phyloP scores from a whole-genome alignment of 1,140 invertebrate species.

The Stegodyphus mimosarum region DNA sequence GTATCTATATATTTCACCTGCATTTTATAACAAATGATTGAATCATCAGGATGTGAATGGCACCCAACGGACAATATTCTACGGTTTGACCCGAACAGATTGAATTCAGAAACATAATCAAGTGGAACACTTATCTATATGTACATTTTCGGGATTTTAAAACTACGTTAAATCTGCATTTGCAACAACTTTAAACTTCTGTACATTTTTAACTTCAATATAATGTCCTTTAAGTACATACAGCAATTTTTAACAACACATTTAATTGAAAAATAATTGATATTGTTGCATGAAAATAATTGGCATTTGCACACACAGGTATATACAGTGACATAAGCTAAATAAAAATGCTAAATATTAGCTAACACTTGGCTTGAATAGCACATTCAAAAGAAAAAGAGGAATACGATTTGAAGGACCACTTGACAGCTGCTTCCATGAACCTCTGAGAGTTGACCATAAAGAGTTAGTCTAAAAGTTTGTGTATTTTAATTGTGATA shows the following conservation, averaged over 20 bases:
- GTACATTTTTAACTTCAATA: neutral
- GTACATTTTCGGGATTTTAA: conserved; percentile 2
- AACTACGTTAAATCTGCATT: neutral
- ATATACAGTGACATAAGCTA: conserved; percentile 25
- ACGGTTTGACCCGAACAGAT: too few species aligned
- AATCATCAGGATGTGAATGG: too few species aligned
- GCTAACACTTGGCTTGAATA: conserved; percentile 2
- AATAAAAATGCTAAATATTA: conserved; percentile 16
- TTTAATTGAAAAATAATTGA: neutral
- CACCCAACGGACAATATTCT: too few species aligned
- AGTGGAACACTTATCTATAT: neutral
- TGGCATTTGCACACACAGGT: neutral
- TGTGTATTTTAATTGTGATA: too few species aligned
- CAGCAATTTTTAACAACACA: neutral
- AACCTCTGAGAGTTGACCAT: too few species aligned
- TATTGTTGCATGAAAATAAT: too few species aligned
- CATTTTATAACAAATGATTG: too few species aligned
- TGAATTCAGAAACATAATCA: too few species aligned
- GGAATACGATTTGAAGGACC: too few species aligned
- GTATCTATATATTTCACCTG: too few species aligned
- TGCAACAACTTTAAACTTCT: neutral
- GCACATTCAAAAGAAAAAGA: neutral
- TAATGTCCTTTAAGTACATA: neutral
- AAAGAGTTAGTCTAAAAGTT: too few species aligned
- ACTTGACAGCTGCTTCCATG: too few species aligned